Percentiles rank a stretch among this genome's conserved stretches.
Conservation (phyloP, 2,113 vertebrate genomes). For the Phyllostomus discolor region DNA sequence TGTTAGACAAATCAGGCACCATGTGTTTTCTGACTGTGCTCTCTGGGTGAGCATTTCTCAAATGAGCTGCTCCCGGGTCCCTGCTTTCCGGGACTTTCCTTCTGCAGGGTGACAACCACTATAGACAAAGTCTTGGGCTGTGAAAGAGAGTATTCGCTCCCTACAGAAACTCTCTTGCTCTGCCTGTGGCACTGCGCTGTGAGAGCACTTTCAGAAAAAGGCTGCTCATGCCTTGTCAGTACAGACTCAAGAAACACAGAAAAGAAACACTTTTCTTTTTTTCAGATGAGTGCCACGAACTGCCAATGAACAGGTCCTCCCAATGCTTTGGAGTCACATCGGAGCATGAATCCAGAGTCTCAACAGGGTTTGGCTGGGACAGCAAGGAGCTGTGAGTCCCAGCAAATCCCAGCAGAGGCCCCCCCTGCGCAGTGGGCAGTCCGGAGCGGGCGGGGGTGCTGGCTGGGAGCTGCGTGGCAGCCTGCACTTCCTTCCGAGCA, state of each 20-base stretch:
- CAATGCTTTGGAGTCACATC: background rate
- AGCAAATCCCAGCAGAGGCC: background rate
- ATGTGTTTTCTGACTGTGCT: background rate
- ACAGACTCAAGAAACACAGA: background rate
- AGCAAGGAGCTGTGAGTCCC: no score
- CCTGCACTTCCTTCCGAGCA: fast-evolving
- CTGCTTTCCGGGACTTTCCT: background rate
- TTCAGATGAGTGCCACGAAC: background rate
- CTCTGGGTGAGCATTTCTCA: no score
- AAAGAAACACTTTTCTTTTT: background rate
- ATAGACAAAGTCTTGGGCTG: background rate
- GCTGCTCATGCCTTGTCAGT: background rate
- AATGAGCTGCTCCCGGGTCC: background rate
- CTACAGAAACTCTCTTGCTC: background rate
- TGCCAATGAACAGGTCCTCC: background rate
- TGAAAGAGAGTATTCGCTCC: background rate
- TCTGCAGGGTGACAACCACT: background rate
- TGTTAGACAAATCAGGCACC: no score
- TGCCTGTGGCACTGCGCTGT: background rate
- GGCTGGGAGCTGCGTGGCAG: background rate
- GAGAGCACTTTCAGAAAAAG: background rate
- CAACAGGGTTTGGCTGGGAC: background rate
- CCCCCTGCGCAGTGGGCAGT: background rate
- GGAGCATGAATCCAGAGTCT: background rate
- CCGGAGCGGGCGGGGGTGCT: no score